Base-by-base conservation (phyloP, 2,113 vertebrate species). In the Formicarius rufipectus region DNA sequence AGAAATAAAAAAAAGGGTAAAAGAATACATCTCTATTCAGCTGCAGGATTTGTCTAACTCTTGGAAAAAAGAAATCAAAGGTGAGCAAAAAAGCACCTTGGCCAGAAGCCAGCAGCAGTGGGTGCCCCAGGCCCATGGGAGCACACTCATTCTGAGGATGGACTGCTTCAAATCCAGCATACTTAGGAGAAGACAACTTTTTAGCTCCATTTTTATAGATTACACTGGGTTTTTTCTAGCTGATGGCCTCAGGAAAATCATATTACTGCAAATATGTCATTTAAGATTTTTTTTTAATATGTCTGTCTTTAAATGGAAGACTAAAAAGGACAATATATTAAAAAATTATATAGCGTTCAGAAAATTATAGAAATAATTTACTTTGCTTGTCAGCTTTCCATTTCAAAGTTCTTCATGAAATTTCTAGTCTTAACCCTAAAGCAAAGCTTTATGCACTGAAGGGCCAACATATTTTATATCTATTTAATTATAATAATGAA, bases 401-500 rank as follows among this genome's bases (percentile, higher is more conserved):
- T 84, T 75, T 82, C 56, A 90, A 92, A 89, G 64, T 71, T 95
- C 47, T 83, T 64, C 0, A n/a, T 30, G n/a, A 56, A 66, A 73
- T 79, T 87, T 87, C 66, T 58, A 31, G 1, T 37, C 59, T 82
- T 73, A 93, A 91, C 33, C 69, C 77, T 79, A 89, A 96, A 91
- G 81, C 62, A 89, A 94, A 91, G n/a, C 25, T 63, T 83, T 80
- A 62, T 63, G 27, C 45, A 76, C 62, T 23, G 35, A 91, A 83
- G 37, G 25, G 23, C 50, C 31, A 50, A 69, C 27, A 33, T 50
- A 64, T 68, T 89, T 91, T 74, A 17, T 67, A 83, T 73, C 55
- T 42, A 47, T 71, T 96, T 85, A 93, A 95, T 90, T 90, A 94
- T 55, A 93, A 83, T 78, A 82, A 89, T 83, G 84, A 93, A 80